Percentiles rank a stretch among this genome's conserved stretches.
These are phyloP conservation scores for Blastomussa wellsi DNA, from an alignment of 92 coral and sea anemone species.

Conservation along the genomic window DNA sequence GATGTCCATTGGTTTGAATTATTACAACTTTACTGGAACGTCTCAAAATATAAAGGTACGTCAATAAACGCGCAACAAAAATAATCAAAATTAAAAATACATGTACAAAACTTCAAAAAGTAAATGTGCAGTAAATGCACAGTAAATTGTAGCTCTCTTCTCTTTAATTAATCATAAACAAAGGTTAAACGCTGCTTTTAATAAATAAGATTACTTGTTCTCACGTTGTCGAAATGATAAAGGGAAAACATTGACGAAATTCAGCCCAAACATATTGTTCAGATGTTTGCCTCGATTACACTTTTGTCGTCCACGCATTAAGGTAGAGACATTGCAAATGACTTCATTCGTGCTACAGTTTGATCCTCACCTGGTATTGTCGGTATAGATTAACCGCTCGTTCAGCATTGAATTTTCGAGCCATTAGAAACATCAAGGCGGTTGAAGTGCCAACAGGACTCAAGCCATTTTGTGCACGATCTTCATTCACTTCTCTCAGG, in stretches of 20 bases:
- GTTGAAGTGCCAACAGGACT: constrained; percentile 92
- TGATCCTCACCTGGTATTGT: constrained; percentile 77
- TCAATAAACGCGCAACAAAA: not conserved
- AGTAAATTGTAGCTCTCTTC: not conserved
- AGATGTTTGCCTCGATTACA: not conserved
- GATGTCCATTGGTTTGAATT: not conserved
- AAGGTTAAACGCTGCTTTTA: not conserved
- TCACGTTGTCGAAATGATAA: not conserved
- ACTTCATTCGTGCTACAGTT: not conserved
- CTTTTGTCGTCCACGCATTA: not conserved
- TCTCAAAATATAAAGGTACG: too few species aligned
- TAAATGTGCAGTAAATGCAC: not conserved
- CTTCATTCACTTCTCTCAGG: constrained; percentile 74
- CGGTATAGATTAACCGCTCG: constrained; percentile 77
- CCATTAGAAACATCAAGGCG: constrained; percentile 87
- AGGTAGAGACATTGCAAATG: not conserved
- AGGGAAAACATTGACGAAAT: not conserved
- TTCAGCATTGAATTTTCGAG: constrained; percentile 86
- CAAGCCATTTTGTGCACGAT: constrained; percentile 64
- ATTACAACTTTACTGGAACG: not conserved
- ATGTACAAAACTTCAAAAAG: not conserved
- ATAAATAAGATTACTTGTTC: not conserved
- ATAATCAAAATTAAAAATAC: not conserved
- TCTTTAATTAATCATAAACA: not conserved
- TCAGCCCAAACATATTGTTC: not conserved